phyloP scores from a whole-genome alignment of 2,888 invertebrate genomes.

The Cryptus viduatorius region DNA sequence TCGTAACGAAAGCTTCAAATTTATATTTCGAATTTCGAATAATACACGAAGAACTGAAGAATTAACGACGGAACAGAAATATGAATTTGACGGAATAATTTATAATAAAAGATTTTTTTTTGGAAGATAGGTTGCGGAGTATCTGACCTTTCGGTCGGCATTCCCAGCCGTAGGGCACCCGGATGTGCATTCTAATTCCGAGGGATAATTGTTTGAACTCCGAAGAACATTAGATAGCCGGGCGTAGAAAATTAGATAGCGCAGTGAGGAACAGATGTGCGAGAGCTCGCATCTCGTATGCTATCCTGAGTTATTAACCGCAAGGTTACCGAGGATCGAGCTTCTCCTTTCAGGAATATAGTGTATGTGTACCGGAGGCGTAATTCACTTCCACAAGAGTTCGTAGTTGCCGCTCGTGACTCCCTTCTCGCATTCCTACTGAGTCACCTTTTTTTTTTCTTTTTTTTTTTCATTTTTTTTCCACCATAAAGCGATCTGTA shows the following conservation, averaged over 20 bases:
- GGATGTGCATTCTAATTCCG: constrained; percentile 61
- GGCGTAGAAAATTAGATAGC: constrained; percentile 64
- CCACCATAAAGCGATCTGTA: constrained; percentile 11
- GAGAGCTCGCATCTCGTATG: constrained; percentile 43
- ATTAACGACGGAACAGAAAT: background rate
- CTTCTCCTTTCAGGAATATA: constrained; percentile 51
- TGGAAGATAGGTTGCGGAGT: background rate
- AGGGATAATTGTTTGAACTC: constrained; percentile 65
- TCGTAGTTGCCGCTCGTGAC: constrained; percentile 59
- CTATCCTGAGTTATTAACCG: constrained; percentile 72
- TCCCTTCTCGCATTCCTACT: constrained; percentile 51
- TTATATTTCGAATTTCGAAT: background rate
- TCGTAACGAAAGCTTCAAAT: background rate
- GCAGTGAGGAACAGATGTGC: constrained; percentile 30
- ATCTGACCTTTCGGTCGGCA: constrained; percentile 27
- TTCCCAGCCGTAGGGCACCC: constrained; percentile 31
- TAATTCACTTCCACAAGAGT: constrained; percentile 56
- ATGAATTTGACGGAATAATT: background rate
- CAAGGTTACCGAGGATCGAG: constrained; percentile 64
- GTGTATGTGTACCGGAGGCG: constrained; percentile 27
- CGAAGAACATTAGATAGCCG: constrained; percentile 63
- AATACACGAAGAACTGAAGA: background rate
- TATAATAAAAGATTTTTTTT: background rate
- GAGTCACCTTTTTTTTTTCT: constrained; percentile 24
- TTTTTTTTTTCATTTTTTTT: background rate